Conservation (phyloP, 2,888 invertebrate genomes). For the Ommatoiulus sabulosus region DNA sequence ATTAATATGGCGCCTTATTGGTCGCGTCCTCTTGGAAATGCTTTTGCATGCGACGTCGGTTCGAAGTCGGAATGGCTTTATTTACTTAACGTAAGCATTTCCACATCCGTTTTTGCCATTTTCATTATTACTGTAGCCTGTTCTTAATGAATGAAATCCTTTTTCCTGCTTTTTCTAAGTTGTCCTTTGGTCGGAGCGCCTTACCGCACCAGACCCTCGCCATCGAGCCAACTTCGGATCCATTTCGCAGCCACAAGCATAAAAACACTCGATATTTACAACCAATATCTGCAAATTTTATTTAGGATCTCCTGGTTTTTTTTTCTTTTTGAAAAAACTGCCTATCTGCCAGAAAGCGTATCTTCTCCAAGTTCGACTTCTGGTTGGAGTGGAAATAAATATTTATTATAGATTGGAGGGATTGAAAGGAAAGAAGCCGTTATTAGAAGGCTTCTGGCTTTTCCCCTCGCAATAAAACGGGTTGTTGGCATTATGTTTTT, state of each 20-base stretch:
- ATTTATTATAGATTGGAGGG: constrained; percentile 39
- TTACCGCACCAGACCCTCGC: constrained; percentile 9
- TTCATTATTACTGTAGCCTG: constrained; percentile 11
- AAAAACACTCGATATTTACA: constrained; percentile 43
- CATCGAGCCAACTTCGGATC: background rate
- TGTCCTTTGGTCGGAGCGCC: constrained; percentile 20
- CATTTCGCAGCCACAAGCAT: constrained; percentile 26
- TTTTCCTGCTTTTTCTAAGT: constrained; percentile 20
- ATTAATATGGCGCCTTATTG: background rate
- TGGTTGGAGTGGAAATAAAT: constrained; percentile 43
- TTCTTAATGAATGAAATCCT: constrained; percentile 30
- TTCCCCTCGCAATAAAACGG: background rate
- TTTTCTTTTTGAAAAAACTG: background rate
- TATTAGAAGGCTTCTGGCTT: constrained; percentile 30
- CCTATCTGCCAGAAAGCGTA: constrained; percentile 15
- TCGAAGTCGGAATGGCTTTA: background rate
- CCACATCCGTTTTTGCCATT: constrained; percentile 24
- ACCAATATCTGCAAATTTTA: constrained; percentile 36
- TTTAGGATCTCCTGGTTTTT: background rate
- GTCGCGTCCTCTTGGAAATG: background rate
- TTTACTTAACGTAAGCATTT: constrained; percentile 21
- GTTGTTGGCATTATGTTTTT: background rate
- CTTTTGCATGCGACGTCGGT: background rate
- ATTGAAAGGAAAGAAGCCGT: constrained; percentile 17
- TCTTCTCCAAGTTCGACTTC: constrained; percentile 8